phyloP scores from a whole-genome alignment of 2,113 vertebrate species.

The Strigops habroptila region DNA sequence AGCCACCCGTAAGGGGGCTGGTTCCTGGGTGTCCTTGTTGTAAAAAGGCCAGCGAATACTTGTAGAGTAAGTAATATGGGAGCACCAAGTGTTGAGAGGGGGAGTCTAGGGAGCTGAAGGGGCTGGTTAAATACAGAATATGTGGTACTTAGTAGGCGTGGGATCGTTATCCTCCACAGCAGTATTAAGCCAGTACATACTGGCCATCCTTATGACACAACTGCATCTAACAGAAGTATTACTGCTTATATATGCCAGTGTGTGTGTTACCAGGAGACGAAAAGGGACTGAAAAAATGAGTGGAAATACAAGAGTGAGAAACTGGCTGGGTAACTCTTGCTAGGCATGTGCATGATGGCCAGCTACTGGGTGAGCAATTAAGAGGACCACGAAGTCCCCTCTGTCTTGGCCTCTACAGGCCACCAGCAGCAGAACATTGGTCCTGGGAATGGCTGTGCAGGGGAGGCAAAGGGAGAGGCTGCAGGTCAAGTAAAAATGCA shows the following conservation, averaged over 20 bases:
- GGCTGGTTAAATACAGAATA: background rate
- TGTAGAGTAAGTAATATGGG: background rate
- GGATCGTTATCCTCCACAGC: background rate
- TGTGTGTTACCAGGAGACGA: background rate
- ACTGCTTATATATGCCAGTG: accelerated
- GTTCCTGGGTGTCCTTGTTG: background rate
- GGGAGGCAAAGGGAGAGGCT: background rate
- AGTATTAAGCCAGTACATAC: background rate
- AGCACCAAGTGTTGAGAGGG: background rate
- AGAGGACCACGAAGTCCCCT: background rate
- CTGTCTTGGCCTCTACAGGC: background rate
- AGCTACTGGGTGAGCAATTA: background rate
- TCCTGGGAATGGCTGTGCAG: background rate
- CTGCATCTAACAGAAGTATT: background rate
- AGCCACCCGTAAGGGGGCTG: background rate
- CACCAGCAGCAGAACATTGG: background rate
- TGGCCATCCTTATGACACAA: no score
- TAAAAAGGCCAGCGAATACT: background rate
- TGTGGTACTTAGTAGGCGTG: background rate
- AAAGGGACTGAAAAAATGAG: background rate
- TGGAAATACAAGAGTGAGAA: background rate
- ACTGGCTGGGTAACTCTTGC: background rate
- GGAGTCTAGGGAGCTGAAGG: background rate
- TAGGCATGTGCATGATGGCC: no score
- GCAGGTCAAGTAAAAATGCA: background rate